These are phyloP conservation scores for Melanotaenia parkinsoni DNA, from an alignment of 2,797 vertebrate genomes.

Conservation along the genomic window DNA sequence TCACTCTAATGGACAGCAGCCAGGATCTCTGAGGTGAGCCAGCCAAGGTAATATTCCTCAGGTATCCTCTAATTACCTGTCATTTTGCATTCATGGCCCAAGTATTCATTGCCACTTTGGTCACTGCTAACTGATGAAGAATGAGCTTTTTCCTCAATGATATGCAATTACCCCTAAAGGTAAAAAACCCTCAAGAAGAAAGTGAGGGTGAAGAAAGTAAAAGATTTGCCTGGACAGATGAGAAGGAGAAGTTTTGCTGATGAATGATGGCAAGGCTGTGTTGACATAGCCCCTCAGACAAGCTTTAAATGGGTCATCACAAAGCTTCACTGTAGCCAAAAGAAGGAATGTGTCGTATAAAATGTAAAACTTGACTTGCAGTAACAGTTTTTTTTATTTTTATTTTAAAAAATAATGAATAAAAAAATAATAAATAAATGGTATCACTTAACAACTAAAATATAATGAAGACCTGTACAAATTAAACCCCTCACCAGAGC, in stretches of 20 bases:
- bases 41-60: constrained; percentile 74
- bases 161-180: constrained; percentile 42
- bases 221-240: constrained; percentile 43
- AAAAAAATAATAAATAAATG: constrained; percentile 4
- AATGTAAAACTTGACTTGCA: constrained; percentile 16
- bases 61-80: constrained; percentile 80
- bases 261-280: constrained; percentile 56
- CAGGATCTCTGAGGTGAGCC: constrained; percentile 64
- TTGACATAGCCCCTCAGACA: constrained; percentile 27
- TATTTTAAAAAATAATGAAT: not conserved
- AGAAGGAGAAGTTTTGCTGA: constrained; percentile 31
- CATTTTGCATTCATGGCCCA: constrained; percentile 80
- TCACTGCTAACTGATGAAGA: constrained; percentile 49
- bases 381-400: not conserved
- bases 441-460: constrained; percentile 49
- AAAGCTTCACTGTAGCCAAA: not conserved
- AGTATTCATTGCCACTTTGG: constrained; percentile 69
- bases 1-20: constrained; percentile 57
- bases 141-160: constrained; percentile 48
- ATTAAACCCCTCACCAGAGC: not conserved
- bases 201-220: constrained; percentile 17
- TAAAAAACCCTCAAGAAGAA: constrained; percentile 41
- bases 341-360: constrained; percentile 32
- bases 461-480: constrained; percentile 37
- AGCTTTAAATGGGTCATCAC: constrained; percentile 54